Conservation (phyloP, 2,797 vertebrate genomes). For the Enteromius mattozi region DNA sequence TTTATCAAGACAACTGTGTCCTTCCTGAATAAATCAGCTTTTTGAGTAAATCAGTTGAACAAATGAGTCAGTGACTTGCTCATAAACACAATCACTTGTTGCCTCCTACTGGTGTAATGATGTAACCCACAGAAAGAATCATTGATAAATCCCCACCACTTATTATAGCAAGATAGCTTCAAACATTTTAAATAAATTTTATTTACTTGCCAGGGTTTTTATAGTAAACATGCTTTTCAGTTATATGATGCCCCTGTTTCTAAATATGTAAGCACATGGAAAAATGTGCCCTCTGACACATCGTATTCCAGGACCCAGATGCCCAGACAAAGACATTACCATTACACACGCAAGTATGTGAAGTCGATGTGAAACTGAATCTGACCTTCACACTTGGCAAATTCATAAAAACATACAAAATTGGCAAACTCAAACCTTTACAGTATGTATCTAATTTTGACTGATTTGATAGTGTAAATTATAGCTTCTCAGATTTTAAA, state of each 20-base stretch:
- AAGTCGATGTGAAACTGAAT: neutral
- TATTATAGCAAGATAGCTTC: neutral
- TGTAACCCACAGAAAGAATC: neutral
- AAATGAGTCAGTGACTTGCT: neutral
- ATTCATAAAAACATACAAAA: neutral
- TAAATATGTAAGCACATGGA: neutral
- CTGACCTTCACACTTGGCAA: neutral
- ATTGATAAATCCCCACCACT: neutral
- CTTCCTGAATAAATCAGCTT: neutral
- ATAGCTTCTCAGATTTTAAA: neutral
- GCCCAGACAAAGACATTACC: neutral
- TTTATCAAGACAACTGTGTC: neutral
- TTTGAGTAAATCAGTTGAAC: neutral
- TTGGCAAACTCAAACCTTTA: neutral
- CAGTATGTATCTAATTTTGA: neutral
- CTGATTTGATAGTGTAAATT: neutral
- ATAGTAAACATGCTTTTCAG: neutral
- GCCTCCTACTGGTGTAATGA: neutral
- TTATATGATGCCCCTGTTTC: neutral
- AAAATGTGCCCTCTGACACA: neutral
- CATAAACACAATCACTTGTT: neutral
- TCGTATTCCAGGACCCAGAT: neutral
- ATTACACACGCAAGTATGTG: neutral
- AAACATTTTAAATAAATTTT: neutral
- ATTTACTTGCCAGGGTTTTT: neutral